These are phyloP conservation scores for Callimico goeldii DNA, from an alignment of 2,797 vertebrate species.

Conservation along the genomic window DNA sequence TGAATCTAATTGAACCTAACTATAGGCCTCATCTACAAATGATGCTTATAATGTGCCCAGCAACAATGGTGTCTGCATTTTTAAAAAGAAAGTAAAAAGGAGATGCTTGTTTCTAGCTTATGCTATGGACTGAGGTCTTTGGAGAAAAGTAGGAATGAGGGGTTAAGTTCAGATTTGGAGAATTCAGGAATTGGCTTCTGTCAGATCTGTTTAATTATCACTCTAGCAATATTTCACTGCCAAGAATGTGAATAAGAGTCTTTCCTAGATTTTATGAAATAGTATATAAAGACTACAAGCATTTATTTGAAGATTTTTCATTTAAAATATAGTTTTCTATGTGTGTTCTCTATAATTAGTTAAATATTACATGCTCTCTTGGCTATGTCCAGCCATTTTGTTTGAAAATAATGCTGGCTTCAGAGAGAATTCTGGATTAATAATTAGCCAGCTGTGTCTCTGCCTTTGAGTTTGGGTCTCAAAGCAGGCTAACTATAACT, in stretches of 20 bases:
- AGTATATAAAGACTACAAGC: not conserved
- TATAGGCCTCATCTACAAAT: constrained; percentile 56
- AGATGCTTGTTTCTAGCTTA: constrained; percentile 43
- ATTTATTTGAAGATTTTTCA: not conserved
- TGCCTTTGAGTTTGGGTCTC: constrained; percentile 50
- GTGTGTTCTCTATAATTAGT: constrained; percentile 35
- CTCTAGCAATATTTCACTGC: not conserved
- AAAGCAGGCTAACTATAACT: not conserved
- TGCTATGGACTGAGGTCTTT: not conserved
- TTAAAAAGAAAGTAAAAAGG: not conserved
- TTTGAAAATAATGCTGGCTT: constrained; percentile 49
- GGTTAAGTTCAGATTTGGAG: not conserved
- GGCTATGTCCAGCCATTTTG: constrained; percentile 39
- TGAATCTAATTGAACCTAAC: constrained; percentile 52
- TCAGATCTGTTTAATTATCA: not conserved
- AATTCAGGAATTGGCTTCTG: constrained; percentile 7
- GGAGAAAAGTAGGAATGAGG: not conserved
- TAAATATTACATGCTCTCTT: constrained; percentile 38
- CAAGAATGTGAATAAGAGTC: constrained; percentile 26
- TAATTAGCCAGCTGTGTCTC: constrained; percentile 50
- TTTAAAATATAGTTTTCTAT: constrained; percentile 36
- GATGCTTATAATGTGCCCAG: constrained; percentile 55
- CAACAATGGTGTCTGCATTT: constrained; percentile 59
- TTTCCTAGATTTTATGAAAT: constrained; percentile 7
- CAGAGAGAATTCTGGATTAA: constrained; percentile 59